Evolutionary conservation across 2,797 vertebrate species (phyloP).

Genomic region (Pseudomugil gertrudae): DNA sequence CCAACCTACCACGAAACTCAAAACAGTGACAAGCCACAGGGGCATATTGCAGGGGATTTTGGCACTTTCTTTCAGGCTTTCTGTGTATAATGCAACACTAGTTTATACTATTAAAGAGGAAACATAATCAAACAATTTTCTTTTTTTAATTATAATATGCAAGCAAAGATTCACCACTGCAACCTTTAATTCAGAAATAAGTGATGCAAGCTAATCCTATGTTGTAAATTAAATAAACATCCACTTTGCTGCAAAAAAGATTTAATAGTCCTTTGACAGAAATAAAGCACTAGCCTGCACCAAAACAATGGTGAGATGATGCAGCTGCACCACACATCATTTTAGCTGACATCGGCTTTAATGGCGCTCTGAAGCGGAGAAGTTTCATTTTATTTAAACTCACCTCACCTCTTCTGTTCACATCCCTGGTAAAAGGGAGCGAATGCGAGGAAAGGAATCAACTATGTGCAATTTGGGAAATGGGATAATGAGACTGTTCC

Average conservation of each 20-base stretch:
- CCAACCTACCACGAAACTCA: too few relatives aligned
- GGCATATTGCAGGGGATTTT: background rate
- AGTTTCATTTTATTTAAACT: background rate
- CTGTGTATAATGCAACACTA: background rate
- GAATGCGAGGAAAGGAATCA: background rate
- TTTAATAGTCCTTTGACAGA: background rate
- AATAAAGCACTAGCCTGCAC: background rate
- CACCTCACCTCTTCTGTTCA: background rate
- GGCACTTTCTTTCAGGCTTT: background rate
- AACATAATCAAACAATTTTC: background rate
- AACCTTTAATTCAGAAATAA: background rate
- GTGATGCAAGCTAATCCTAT: background rate
- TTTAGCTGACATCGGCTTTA: background rate
- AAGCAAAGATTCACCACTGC: background rate
- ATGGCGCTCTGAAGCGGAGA: background rate
- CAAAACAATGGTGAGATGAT: background rate
- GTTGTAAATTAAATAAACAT: background rate
- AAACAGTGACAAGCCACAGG: too few relatives aligned
- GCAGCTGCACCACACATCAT: background rate
- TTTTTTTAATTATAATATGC: background rate
- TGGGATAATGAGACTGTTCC: constrained; percentile 5
- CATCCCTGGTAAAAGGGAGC: background rate
- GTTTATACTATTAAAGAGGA: background rate
- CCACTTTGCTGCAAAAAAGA: background rate
- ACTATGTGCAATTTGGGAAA: background rate